These are phyloP conservation scores for Mus pahari DNA, from an alignment of 2,113 vertebrate genomes.

Conservation along the genomic window DNA sequence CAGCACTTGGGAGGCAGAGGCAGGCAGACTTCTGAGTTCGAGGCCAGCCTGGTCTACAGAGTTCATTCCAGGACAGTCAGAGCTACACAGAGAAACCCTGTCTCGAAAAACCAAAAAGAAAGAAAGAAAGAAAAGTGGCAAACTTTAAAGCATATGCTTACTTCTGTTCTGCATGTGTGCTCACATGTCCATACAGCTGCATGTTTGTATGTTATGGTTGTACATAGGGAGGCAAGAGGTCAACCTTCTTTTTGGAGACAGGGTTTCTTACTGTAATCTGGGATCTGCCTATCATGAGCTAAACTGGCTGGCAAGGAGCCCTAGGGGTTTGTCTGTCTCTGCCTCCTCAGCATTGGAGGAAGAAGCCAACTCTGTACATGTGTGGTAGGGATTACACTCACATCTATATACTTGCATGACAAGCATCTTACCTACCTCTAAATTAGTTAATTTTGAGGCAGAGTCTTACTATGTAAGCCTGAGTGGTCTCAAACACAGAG, in stretches of 20 bases:
- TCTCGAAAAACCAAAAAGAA: too few species aligned
- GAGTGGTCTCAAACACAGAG: not conserved
- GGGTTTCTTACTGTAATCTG: not conserved
- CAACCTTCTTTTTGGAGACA: not conserved
- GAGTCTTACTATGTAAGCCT: not conserved
- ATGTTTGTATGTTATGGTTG: not conserved
- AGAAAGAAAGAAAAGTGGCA: not conserved
- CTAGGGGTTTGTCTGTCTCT: not conserved
- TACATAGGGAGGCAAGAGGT: not conserved
- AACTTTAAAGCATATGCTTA: slow-evolving; percentile 2
- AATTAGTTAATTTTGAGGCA: not conserved
- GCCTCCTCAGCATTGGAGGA: not conserved
- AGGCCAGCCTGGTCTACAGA: too few species aligned
- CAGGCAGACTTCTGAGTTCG: too few species aligned
- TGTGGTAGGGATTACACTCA: not conserved
- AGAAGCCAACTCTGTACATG: not conserved
- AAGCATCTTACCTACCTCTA: not conserved
- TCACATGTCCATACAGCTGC: not conserved
- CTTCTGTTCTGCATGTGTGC: not conserved
- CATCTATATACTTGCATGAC: not conserved
- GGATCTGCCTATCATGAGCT: too few species aligned
- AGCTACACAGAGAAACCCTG: too few species aligned
- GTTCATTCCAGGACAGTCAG: too few species aligned
- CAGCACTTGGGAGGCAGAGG: too few species aligned
- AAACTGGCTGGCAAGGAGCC: not conserved